A percentile compares a stretch with the other conserved stretches of the same genome.
phyloP scores from a whole-genome alignment of 2,797 vertebrate genomes.

The Esox masquinongy region DNA sequence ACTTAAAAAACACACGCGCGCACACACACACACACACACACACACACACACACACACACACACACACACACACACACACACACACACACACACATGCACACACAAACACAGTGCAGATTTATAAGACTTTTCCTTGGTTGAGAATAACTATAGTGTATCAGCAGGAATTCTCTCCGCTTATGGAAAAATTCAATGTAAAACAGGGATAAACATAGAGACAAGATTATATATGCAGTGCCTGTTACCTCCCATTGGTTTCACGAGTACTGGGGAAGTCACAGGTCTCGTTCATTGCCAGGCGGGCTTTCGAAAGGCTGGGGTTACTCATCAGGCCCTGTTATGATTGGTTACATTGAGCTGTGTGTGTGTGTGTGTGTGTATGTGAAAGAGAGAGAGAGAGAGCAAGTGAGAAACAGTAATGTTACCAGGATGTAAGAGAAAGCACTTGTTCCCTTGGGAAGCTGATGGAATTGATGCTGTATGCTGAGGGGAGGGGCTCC shows the following conservation, averaged over 20 bases:
- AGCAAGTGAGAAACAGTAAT: constrained; percentile 11
- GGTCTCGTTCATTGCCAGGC: constrained; percentile 51
- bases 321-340: constrained; percentile 51
- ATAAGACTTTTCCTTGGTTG: not conserved
- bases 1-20: not conserved
- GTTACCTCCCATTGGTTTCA: constrained; percentile 40
- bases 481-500: constrained; percentile 77
- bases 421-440: constrained; percentile 35
- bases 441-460: constrained; percentile 50
- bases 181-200: constrained; percentile 19
- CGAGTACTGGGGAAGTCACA: constrained; percentile 46
- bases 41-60: constrained; percentile 15
- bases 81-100: constrained; percentile 4
- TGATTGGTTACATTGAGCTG: constrained; percentile 50
- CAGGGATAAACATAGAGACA: constrained; percentile 29
- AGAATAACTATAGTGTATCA: not conserved
- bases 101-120: constrained; percentile 5
- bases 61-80: not conserved
- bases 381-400: constrained; percentile 14
- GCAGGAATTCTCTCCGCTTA: not conserved
- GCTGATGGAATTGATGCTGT: constrained; percentile 54
- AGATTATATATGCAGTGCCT: constrained; percentile 46
- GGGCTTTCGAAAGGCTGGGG: constrained; percentile 58
- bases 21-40: constrained; percentile 4
- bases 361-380: constrained; percentile 29